Evolutionary conservation across 2,797 vertebrate genomes (phyloP).

Genomic region (Sandelia bainsii): DNA sequence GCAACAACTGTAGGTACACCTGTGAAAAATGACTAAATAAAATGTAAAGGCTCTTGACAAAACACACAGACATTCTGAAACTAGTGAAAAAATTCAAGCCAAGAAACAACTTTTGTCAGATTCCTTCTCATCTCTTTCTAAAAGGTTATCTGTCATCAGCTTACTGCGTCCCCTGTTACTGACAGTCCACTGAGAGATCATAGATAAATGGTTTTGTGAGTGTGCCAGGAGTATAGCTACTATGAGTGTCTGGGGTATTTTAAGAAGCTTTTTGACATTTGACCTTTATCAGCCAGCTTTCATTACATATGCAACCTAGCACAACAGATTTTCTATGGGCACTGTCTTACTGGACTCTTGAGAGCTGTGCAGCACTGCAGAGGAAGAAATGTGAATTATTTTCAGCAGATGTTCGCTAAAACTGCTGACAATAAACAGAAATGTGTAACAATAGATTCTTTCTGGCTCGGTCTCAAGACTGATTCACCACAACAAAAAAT

Average conservation of each 20-base stretch:
- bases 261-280: constrained; percentile 43
- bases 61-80: constrained; percentile 3
- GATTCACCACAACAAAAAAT: constrained; percentile 59
- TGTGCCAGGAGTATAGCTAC: not conserved
- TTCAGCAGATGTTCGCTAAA: constrained; percentile 52
- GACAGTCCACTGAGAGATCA: constrained; percentile 42
- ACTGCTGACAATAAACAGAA: constrained; percentile 58
- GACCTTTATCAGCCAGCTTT: constrained; percentile 49
- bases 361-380: constrained; percentile 30
- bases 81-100: constrained; percentile 19
- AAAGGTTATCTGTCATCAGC: constrained; percentile 71
- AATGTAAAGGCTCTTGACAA: constrained; percentile 21
- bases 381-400: constrained; percentile 35
- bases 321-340: constrained; percentile 1
- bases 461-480: constrained; percentile 50
- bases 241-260: constrained; percentile 13
- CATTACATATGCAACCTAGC: constrained; percentile 33
- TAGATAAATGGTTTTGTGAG: constrained; percentile 42
- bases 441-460: constrained; percentile 53
- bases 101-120: constrained; percentile 35
- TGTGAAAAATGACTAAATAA: constrained; percentile 14
- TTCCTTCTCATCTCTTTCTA: constrained; percentile 42
- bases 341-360: constrained; percentile 12
- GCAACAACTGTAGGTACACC: constrained; percentile 18
- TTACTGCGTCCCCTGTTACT: constrained; percentile 33